Base-by-base conservation (phyloP, 2,113 vertebrate genomes). In the Osmerus eperlanus region DNA sequence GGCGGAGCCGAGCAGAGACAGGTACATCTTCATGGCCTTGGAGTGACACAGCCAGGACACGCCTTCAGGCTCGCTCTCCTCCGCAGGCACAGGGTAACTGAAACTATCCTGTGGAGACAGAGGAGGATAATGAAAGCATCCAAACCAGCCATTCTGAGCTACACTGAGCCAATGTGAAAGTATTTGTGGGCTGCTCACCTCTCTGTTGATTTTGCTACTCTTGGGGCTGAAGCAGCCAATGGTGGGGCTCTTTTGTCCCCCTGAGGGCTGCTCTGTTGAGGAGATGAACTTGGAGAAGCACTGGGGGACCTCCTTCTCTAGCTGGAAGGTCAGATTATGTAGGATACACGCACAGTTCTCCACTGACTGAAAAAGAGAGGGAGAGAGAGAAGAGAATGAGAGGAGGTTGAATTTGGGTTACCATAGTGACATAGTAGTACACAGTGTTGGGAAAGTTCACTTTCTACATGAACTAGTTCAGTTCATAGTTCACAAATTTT, bases 281-380 rank as follows among this genome's bases (percentile, higher is more conserved):
- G 73, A 84, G 71, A 4, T 79, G 71, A 92, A 86, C 58, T 87
- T 85, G 19, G 73, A 84, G 86, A 96, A 96, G 78, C 88, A 91
- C 63, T 90, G 86, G 9, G 94, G 92, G 68, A 89, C 89, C 83
- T 98, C 96, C 0, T 83, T 55, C 56, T 96, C 95, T 90, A 98
- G 91, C 68, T 94, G 92, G 86, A 93, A 99, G 52, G 94, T 95
- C 72, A 99, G 89, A 87, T 99, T 99, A 77, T 98, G 96, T 67
- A 99, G 92, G 81, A 96, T 93, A 47, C 96, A 98, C 71, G 92
- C 91, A 76, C 94, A 98, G 82, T 98, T 98, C 90, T 98, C 96
- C 91, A 99, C 93, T 0, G 95, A 94, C 97, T 99, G 77, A 15
- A 81, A 76, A 77, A 70, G 47, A 82, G 59, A 25, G 72, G 23